Conservation (phyloP, 1,140 invertebrate genomes). For the Halesus radiatus region DNA sequence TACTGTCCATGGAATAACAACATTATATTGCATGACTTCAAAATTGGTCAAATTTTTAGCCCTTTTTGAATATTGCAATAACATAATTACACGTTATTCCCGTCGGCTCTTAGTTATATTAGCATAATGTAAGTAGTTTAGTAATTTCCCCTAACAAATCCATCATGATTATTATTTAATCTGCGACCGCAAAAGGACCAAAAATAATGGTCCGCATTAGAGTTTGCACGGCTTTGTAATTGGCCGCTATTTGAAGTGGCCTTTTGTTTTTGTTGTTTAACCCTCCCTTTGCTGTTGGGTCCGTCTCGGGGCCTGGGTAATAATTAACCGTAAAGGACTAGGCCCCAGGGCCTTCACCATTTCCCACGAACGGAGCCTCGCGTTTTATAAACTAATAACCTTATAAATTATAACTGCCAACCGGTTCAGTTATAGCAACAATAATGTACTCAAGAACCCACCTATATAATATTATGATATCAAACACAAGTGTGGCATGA, state of each 20-base stretch:
- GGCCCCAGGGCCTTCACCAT: neutral
- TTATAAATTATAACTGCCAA: neutral
- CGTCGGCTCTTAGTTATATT: too few species aligned
- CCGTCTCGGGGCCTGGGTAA: neutral
- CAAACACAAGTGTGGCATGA: too few species aligned
- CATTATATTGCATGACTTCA: too few species aligned
- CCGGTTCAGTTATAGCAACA: neutral
- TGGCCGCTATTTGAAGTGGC: constrained; percentile 11
- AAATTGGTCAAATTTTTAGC: too few species aligned
- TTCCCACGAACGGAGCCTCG: neutral
- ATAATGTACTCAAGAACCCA: too few species aligned
- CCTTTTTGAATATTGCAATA: too few species aligned
- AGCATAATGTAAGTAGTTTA: too few species aligned
- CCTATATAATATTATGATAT: too few species aligned
- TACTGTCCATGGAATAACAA: too few species aligned
- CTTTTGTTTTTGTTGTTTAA: constrained; percentile 7
- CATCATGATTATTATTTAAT: neutral
- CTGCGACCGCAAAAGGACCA: too few species aligned
- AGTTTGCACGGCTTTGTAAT: constrained; percentile 8
- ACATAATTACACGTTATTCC: too few species aligned
- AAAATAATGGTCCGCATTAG: neutral
- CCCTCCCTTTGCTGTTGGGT: neutral
- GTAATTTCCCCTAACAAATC: neutral
- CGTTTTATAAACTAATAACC: neutral
- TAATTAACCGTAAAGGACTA: neutral